These are phyloP conservation scores for Megalops atlanticus DNA, from an alignment of 2,113 vertebrate genomes.

Conservation along the genomic window DNA sequence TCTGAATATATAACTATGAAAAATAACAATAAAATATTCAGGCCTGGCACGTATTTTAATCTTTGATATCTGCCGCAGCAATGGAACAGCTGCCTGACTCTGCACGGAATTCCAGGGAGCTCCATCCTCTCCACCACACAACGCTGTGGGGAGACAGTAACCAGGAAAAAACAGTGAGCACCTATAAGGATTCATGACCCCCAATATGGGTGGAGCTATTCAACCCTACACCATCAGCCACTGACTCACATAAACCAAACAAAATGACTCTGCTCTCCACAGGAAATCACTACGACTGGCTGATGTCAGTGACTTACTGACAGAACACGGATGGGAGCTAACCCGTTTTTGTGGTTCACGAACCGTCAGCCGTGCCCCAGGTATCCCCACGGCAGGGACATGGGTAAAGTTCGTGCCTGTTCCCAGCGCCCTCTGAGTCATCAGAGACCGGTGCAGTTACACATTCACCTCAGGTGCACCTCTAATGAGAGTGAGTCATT, in stretches of 20 bases:
- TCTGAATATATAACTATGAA: no score
- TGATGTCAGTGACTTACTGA: background rate
- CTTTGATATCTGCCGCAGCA: constrained; percentile 20
- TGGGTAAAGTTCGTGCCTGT: no score
- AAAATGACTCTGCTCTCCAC: background rate
- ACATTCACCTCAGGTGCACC: background rate
- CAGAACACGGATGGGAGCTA: no score
- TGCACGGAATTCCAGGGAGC: background rate
- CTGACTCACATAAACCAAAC: background rate
- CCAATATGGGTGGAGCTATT: no score
- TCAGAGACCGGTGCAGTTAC: background rate
- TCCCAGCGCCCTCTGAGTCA: background rate
- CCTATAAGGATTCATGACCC: no score
- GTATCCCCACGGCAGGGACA: no score
- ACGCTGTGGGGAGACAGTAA: no score
- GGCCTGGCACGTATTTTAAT: constrained; percentile 36
- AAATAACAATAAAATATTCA: constrained; percentile 35
- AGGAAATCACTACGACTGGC: background rate
- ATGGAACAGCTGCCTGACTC: background rate
- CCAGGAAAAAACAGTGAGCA: no score
- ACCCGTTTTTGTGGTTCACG: no score
- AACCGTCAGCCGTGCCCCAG: no score
- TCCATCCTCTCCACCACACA: no score
- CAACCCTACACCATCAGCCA: no score
- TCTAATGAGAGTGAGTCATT: background rate